Evolutionary conservation across 2,888 invertebrate genomes (phyloP).

Genomic region (Sarcophaga carnaria): DNA sequence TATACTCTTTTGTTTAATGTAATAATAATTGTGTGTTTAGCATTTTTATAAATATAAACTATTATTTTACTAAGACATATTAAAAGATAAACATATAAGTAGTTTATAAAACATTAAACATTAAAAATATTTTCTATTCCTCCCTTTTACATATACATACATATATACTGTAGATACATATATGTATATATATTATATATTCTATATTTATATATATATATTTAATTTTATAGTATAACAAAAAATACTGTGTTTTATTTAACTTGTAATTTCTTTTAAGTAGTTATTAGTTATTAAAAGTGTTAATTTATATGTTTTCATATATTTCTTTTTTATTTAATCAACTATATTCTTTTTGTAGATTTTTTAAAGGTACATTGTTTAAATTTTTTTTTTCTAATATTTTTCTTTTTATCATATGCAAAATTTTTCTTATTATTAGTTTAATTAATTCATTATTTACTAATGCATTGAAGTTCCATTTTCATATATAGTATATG

Average conservation of each 20-base stretch:
- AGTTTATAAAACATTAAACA: constrained; percentile 57
- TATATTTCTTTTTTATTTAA: constrained; percentile 6
- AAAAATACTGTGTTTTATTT: constrained; percentile 53
- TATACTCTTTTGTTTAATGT: constrained; percentile 16
- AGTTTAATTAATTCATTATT: background rate
- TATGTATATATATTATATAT: too few species aligned
- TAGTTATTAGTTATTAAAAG: constrained; percentile 44
- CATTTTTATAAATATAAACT: constrained; percentile 31
- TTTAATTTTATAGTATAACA: constrained; percentile 46
- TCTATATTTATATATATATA: background rate
- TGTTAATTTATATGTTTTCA: background rate
- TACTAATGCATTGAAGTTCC: constrained; percentile 30
- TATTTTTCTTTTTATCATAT: background rate
- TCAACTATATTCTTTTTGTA: constrained; percentile 39
- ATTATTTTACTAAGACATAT: constrained; percentile 20
- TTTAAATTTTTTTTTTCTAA: constrained; percentile 24
- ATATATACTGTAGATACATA: too few species aligned
- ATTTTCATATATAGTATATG: constrained; percentile 7
- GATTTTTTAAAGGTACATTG: constrained; percentile 53
- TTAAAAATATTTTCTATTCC: constrained; percentile 47
- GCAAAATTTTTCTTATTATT: constrained; percentile 1
- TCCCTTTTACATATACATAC: constrained; percentile 19
- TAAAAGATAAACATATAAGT: constrained; percentile 48
- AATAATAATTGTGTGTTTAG: constrained; percentile 40
- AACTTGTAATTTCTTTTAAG: constrained; percentile 22